Conservation (phyloP, 2,888 invertebrate genomes). For the Clostera curtula region DNA sequence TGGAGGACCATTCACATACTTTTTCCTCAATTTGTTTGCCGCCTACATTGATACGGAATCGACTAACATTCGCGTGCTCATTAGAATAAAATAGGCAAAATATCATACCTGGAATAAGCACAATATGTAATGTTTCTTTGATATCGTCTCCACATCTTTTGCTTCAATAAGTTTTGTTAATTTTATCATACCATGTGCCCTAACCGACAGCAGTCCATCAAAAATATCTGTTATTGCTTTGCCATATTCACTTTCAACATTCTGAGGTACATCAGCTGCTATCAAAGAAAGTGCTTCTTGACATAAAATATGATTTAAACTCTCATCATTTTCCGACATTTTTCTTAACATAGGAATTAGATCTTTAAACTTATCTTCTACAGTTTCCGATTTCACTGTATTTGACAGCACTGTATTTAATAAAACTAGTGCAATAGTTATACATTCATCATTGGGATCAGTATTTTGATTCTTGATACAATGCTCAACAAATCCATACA, state of each 20-base stretch:
- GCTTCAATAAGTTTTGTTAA: constrained; percentile 82
- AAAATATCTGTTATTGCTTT: constrained; percentile 79
- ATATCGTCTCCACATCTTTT: constrained; percentile 77
- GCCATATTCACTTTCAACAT: constrained; percentile 61
- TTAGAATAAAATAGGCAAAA: no score
- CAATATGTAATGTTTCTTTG: constrained; percentile 79
- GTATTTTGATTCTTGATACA: constrained; percentile 41
- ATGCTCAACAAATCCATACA: constrained; percentile 64
- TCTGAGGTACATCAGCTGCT: constrained; percentile 24
- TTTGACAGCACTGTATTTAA: constrained; percentile 55
- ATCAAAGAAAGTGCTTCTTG: constrained; percentile 50
- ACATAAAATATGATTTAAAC: constrained; percentile 42
- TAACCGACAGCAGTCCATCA: constrained; percentile 83
- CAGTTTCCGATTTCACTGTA: constrained; percentile 24
- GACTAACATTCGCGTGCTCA: no score
- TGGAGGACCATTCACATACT: no score
- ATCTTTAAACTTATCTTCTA: constrained; percentile 32
- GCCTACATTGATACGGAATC: no score
- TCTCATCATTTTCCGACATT: constrained; percentile 30
- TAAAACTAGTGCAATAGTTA: constrained; percentile 53
- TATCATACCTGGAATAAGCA: constrained; percentile 85
- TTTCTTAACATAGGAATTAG: constrained; percentile 42
- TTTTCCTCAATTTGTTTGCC: no score
- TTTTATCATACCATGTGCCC: constrained; percentile 86
- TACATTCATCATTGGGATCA: constrained; percentile 47